phyloP scores from a whole-genome alignment of 2,797 vertebrate genomes.

The Neostethus bicornis region DNA sequence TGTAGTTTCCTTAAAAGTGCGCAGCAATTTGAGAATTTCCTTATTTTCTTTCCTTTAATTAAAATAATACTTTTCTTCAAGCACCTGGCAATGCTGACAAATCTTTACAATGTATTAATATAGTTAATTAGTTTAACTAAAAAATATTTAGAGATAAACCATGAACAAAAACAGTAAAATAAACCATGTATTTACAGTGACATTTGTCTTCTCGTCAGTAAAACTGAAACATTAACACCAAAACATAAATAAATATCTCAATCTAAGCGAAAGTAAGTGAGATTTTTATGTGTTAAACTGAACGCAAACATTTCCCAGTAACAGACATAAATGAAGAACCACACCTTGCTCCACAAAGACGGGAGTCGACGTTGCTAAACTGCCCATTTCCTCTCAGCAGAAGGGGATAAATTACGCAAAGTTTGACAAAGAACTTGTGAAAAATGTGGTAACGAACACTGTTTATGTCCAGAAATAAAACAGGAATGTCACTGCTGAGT shows the following conservation, averaged over 20 bases:
- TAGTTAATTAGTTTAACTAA: neutral
- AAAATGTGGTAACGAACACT: constrained; percentile 23
- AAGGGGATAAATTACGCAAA: constrained; percentile 40
- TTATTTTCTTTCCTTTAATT: neutral
- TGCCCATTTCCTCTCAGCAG: constrained; percentile 23
- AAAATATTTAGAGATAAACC: neutral
- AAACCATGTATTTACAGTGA: constrained; percentile 37
- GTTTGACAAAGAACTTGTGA: constrained; percentile 53
- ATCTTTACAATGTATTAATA: neutral
- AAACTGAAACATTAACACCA: constrained; percentile 20
- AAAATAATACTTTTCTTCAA: neutral
- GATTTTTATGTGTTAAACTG: constrained; percentile 20
- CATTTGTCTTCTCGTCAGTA: constrained; percentile 35
- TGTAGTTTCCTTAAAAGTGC: neutral
- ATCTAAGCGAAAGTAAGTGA: constrained; percentile 20
- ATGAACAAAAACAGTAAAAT: constrained; percentile 17
- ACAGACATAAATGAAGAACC: constrained; percentile 37
- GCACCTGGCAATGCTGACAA: neutral
- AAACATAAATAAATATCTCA: constrained; percentile 37
- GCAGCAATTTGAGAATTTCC: neutral
- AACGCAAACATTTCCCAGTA: constrained; percentile 34
- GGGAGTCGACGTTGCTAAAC: constrained; percentile 25
- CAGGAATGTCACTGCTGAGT: constrained; percentile 55
- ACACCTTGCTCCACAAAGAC: constrained; percentile 19
- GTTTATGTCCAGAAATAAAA: constrained; percentile 61